Percentiles rank a stretch among this genome's conserved stretches.
These are phyloP conservation scores for Heterodera carotae DNA, from an alignment of 1,140 invertebrate species.

Conservation along the genomic window DNA sequence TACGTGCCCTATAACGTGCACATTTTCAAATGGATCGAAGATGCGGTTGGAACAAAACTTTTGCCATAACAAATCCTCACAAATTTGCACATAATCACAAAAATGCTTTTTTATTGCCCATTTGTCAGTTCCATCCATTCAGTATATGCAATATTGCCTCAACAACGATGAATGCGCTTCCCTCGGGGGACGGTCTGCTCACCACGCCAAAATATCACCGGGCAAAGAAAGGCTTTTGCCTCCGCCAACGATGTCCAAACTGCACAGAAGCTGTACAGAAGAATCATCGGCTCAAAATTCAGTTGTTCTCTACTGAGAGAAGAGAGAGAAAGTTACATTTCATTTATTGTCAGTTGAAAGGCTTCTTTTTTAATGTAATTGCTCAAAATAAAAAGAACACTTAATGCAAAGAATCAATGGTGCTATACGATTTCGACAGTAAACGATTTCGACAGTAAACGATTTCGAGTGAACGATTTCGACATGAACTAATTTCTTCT, in stretches of 20 bases:
- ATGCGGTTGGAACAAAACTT: slow-evolving; percentile 32
- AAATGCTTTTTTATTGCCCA: too few species aligned
- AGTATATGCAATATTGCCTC: slow-evolving; percentile 15
- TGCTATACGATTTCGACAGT: too few species aligned
- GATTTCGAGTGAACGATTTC: background rate
- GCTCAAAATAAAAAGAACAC: slow-evolving; percentile 7
- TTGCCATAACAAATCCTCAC: background rate
- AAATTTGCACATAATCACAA: background rate
- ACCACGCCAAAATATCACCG: background rate
- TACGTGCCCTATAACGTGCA: slow-evolving; percentile 65
- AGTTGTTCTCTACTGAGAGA: slow-evolving; percentile 2
- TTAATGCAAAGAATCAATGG: too few species aligned
- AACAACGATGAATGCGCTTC: slow-evolving; percentile 4
- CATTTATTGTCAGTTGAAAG: background rate
- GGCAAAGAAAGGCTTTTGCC: background rate
- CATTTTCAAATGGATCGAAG: slow-evolving; percentile 64
- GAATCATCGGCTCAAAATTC: slow-evolving; percentile 3
- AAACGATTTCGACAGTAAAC: too few species aligned
- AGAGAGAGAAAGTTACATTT: background rate
- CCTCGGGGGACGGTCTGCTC: slow-evolving; percentile 1
- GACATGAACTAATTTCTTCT: background rate
- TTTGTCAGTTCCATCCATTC: background rate
- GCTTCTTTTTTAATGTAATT: background rate
- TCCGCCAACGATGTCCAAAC: background rate
- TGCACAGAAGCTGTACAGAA: slow-evolving; percentile 12